These are phyloP conservation scores for Brachypteracias leptosomus DNA, from an alignment of 2,113 vertebrate species.

Conservation along the genomic window DNA sequence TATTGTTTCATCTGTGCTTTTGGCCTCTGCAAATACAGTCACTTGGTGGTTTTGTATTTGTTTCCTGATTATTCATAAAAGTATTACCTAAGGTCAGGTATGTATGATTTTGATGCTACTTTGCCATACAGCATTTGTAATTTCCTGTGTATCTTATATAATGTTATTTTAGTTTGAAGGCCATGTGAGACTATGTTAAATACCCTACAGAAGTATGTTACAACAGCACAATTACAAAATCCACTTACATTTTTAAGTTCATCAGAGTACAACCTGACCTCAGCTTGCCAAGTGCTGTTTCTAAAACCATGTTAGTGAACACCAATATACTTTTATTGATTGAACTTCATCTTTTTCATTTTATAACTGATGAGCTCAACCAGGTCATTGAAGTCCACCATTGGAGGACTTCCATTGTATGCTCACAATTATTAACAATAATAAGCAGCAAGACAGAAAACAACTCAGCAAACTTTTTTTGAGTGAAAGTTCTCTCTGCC, in stretches of 20 bases:
- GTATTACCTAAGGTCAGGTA: background rate
- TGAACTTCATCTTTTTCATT: background rate
- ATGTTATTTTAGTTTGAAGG: background rate
- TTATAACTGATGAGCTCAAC: background rate
- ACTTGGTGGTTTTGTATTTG: background rate
- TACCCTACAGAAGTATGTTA: background rate
- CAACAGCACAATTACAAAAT: background rate
- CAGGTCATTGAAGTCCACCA: background rate
- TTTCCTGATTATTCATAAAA: background rate
- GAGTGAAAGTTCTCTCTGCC: background rate
- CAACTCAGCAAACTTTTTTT: background rate
- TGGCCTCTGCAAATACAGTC: background rate
- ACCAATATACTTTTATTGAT: background rate
- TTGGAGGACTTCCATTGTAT: background rate
- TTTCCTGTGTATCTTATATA: background rate
- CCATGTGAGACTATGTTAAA: background rate
- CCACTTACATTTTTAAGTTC: background rate
- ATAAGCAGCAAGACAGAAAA: background rate
- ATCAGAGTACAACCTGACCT: background rate
- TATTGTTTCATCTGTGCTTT: background rate
- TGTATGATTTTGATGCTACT: background rate
- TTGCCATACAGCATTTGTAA: background rate
- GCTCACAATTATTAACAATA: background rate
- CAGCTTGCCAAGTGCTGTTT: background rate
- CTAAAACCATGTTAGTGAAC: background rate